Base-by-base conservation (phyloP, 2,113 vertebrate genomes). In the Pipa parva region DNA sequence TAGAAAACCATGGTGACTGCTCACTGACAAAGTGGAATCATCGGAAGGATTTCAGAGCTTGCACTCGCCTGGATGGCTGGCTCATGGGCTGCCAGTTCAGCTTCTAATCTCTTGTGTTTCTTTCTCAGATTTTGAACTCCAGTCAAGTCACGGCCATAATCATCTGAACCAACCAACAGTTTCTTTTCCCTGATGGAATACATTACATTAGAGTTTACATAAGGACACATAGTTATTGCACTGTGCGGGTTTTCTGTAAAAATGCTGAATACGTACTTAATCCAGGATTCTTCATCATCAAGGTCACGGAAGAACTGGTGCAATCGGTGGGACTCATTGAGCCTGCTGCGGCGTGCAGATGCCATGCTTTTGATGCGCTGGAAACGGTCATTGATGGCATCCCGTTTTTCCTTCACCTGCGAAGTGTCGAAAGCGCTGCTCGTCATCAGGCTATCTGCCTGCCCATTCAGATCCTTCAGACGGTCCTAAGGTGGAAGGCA, bases 241-340 rank as follows among this genome's bases (percentile, higher is more conserved):
- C n/a, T n/a, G n/a, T n/a, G n/a, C n/a, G n/a, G n/a, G n/a, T n/a
- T n/a, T n/a, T n/a, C n/a, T n/a, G n/a, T n/a, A n/a, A n/a, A 1
- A 42, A 3, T 42, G 7, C 11, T 51, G 6, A 11, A 25, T 1
- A 76, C 92, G 17, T 80, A 99, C 97, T 99, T 99, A 79, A 99
- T 97, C 96, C 96, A 98, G 33, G 96, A 98, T 74, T 99, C 97
- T 62, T 99, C 97, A 0, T 99, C 97, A 0, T 99, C 96, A 89
- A 99, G 89, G 74, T 99, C 97, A 2, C 97, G 91, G 86, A 99
- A 99, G 80, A 99, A 99, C 88, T 99, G 97, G 71, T 99, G 97
- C 79, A 99, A 80, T 22, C 97, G 94, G 69, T 99, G 97, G 3
- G 95, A 97, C 76, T 99, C 95, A 0, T 94, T 98, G 28, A 99